A percentile compares a stretch with the other conserved stretches of the same genome.
These are phyloP conservation scores for Luffia ferchaultella DNA, from an alignment of 2,888 invertebrate species.

Conservation along the genomic window DNA sequence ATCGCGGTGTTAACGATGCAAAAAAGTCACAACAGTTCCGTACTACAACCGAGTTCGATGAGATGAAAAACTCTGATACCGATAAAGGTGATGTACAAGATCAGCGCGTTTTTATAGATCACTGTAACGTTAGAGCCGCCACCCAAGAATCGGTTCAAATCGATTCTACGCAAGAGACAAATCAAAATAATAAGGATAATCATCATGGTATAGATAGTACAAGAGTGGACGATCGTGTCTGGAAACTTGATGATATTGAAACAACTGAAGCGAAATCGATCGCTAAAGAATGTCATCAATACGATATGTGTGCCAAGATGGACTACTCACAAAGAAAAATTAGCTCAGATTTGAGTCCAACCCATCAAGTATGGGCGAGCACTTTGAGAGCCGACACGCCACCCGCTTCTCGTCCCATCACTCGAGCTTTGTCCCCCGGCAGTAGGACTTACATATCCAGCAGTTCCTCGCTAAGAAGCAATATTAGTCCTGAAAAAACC, in stretches of 20 bases:
- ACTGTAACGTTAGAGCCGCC: too few species aligned
- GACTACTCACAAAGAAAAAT: conserved; percentile 66
- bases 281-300: background rate
- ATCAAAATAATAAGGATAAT: background rate
- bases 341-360: conserved; percentile 72
- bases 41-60: conserved; percentile 1
- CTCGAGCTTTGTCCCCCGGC: conserved; percentile 64
- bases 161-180: background rate
- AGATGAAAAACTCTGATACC: conserved; percentile 15
- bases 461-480: conserved; percentile 60
- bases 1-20: conserved; percentile 28
- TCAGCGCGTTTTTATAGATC: background rate
- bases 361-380: conserved; percentile 80
- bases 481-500: conserved; percentile 55
- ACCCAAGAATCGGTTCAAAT: background rate
- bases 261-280: background rate
- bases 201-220: too few species aligned
- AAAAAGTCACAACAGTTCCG: conserved; percentile 36
- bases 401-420: conserved; percentile 48
- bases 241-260: background rate
- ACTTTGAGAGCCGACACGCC: conserved; percentile 74
- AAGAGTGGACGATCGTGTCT: too few species aligned
- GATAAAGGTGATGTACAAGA: conserved; percentile 3
- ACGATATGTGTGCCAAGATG: background rate
- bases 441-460: conserved; percentile 61